Evolutionary conservation across 2,797 vertebrate species (phyloP).

Genomic region (Sylvia borin): DNA sequence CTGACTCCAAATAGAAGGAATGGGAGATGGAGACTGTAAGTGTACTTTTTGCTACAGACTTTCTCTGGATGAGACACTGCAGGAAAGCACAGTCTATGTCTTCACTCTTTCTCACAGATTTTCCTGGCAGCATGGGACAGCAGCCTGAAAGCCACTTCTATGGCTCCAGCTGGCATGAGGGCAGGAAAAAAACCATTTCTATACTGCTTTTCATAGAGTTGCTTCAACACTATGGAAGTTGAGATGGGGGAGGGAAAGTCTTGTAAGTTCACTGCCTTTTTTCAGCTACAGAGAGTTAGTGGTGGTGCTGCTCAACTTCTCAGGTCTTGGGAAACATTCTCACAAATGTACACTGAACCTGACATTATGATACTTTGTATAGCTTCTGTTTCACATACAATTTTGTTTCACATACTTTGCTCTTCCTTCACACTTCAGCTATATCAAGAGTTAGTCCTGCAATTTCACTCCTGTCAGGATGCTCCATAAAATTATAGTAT

Average conservation of each 20-base stretch:
- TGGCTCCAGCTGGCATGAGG: background rate
- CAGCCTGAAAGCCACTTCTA: background rate
- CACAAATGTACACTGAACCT: background rate
- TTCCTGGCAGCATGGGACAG: background rate
- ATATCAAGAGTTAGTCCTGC: background rate
- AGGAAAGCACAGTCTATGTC: background rate
- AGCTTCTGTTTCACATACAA: background rate
- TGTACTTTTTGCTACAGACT: background rate
- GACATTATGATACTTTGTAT: background rate
- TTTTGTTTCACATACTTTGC: background rate
- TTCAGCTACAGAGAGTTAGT: background rate
- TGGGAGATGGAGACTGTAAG: background rate
- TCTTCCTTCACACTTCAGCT: background rate
- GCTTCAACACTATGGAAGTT: background rate
- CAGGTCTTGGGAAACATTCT: background rate
- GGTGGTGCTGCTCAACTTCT: accelerated
- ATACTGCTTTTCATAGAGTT: background rate
- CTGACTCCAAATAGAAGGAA: background rate
- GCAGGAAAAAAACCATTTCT: background rate
- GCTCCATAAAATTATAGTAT: background rate
- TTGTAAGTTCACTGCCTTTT: background rate
- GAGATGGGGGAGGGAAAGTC: background rate
- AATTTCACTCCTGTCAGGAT: conserved; percentile 3
- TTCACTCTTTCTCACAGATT: background rate
- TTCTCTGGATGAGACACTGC: background rate